Evolutionary conservation across 2,888 invertebrate species (phyloP), one percentile per base, ranked within the genome.

Genomic region (Monochamus alternatus): DNA sequence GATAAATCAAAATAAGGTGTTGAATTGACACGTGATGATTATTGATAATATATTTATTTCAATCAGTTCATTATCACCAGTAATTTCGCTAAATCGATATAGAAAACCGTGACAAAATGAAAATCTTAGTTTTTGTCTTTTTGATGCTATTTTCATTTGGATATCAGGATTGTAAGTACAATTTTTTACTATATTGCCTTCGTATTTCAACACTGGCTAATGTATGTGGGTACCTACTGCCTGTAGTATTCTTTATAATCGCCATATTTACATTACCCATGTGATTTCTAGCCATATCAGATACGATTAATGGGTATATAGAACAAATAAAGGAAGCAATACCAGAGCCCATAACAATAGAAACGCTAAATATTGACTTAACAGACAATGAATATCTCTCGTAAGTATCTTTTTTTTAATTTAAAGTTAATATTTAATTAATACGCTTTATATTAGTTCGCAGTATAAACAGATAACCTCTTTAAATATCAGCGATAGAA

Each of bases 371-470:
- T 59, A 5, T 43, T 22, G 47, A 69, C 9, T 38, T 69, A 7
- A 4, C 58, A 44, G 51, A 60, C 22, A 69, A 60, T 62, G 9
- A 59, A 7, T 60, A 69, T 51, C n/a, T 69, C 8, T 32, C 69
- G 69, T 69, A 69, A 60, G 69, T 69, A 69, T 7, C 38, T 38
- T 38, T 38, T 38, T 5, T 38, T 38, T 38, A 38, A 38, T 22
- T 22, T 22, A 22, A 22, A 22, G 22, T 22, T 22, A 22, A 22
- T 22, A 22, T 22, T 22, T 22, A 1, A 22, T 1, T 22, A 22
- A 22, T 0, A 22, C 22, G 22, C 22, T 22, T 22, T 1, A 22
- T 22, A 12, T 9, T 64, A 10, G 2, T 59, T 51, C 9, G 22
- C 22, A 22, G 22, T 22, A 22, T 22, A 22, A 22, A 22, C 22